Conservation (phyloP, 1,140 invertebrate genomes). For the Sarcophaga bullata region DNA sequence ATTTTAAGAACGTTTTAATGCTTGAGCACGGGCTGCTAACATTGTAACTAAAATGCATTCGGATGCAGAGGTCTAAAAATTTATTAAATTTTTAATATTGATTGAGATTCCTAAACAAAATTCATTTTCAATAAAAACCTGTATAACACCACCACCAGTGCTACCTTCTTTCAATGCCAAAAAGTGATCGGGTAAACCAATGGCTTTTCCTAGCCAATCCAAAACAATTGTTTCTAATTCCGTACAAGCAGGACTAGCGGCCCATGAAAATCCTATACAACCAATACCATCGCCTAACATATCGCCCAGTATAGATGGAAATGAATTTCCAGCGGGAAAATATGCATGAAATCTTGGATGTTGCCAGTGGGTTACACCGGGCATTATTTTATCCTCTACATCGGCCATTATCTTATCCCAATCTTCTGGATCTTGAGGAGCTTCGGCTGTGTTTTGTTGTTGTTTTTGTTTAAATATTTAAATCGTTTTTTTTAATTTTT, state of each 20-base stretch:
- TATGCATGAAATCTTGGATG: constrained; percentile 99
- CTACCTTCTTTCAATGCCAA: constrained; percentile 83
- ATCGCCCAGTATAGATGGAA: constrained; percentile 97
- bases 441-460: constrained; percentile 69
- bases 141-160: constrained; percentile 92
- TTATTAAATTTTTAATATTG: background rate
- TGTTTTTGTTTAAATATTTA: background rate
- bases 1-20: constrained; percentile 91
- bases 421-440: constrained; percentile 87
- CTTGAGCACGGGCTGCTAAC: constrained; percentile 93
- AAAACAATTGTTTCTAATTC: constrained; percentile 97
- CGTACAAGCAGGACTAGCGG: constrained; percentile 95
- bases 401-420: constrained; percentile 95
- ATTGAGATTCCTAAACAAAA: background rate
- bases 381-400: constrained; percentile 97
- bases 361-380: constrained; percentile 98
- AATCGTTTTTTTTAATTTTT: constrained; percentile 14
- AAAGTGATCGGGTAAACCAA: constrained; percentile 89
- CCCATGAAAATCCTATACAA: constrained; percentile 99
- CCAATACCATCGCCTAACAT: constrained; percentile 96
- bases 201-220: constrained; percentile 97
- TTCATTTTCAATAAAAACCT: constrained; percentile 70
- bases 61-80: constrained; percentile 89
- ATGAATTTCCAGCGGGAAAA: constrained; percentile 97
- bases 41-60: constrained; percentile 97